A percentile compares a stretch with the other conserved stretches of the same genome.
Conservation (phyloP, 2,797 vertebrate species). For the Aulostomus chinensis region DNA sequence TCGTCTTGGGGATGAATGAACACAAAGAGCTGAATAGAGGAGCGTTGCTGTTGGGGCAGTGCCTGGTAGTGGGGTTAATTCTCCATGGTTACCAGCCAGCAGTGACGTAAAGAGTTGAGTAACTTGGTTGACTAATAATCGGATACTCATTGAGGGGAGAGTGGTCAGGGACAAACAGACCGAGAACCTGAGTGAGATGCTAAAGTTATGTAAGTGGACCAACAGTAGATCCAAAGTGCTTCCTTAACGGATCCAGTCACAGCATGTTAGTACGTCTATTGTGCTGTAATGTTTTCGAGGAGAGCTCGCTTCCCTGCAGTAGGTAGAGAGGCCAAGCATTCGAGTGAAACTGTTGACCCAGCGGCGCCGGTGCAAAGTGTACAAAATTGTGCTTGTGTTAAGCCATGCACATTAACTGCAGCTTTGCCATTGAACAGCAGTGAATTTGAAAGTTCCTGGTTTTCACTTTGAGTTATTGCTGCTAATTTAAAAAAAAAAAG, state of each 20-base stretch:
- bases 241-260: conserved; percentile 13
- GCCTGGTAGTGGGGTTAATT: conserved; percentile 51
- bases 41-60: conserved; percentile 42
- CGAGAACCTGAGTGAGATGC: conserved; percentile 17
- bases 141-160: conserved; percentile 29
- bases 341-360: neutral
- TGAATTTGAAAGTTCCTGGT: no score
- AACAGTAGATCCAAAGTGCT: conserved; percentile 34
- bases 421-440: neutral
- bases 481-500: no score
- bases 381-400: neutral
- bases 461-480: no score
- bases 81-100: conserved; percentile 59
- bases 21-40: conserved; percentile 58
- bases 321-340: neutral
- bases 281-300: conserved; percentile 13
- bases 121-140: conserved; percentile 56
- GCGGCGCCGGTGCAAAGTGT: neutral
- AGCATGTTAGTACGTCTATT: conserved; percentile 6
- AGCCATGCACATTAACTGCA: neutral
- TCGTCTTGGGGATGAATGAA: conserved; percentile 42
- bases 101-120: conserved; percentile 61
- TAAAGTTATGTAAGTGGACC: conserved; percentile 50
- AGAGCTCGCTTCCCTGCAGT: conserved; percentile 1
- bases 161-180: conserved; percentile 19